Evolutionary conservation across 2,888 invertebrate species (phyloP), one percentile per base, ranked within the genome.

Genomic region (Mycalesis mineus): DNA sequence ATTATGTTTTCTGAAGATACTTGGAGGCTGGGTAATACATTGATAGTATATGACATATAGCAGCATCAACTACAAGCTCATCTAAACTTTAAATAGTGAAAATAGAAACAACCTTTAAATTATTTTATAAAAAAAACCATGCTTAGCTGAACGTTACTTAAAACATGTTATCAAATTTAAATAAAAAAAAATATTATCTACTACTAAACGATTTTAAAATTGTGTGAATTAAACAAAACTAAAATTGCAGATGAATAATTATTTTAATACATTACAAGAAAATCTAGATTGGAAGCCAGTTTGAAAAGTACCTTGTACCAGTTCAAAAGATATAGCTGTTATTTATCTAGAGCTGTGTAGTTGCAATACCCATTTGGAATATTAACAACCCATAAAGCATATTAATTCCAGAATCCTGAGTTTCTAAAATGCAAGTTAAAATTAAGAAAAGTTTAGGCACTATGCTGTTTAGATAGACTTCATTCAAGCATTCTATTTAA

Each of bases 261-360:
- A 82, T 82, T 84, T 84, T 84, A 84, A 84, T 73, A 86, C 85
- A 86, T 86, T 84, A 85, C 87, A 84, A 84, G 82, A 84, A 82
- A 75, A 72, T 73, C 55, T 48, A 64, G 54, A 62, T 66, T 53
- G 61, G 71, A 74, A 73, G 73, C 68, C 67, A 76, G 68, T 72
- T 68, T 68, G 65, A 48, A 60, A 55, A 63, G 53, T 65, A 65
- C 64, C 64, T 65, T 58, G 41, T 58, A 52, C 55, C 42, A 49
- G 50, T 44, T 68, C 62, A 64, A 65, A 64, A 70, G 72, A 60
- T 53, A 65, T 60, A 62, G 59, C 55, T 56, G 61, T 53, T 56
- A 49, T 57, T 60, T 57, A 52, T 63, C 54, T 45, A 80, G 77
- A 78, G 76, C 74, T 65, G 76, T 60, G 69, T 73, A 76, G 79